Percentiles rank a stretch among this genome's conserved stretches.
These are phyloP conservation scores for Melanaphis sacchari DNA, from an alignment of 1,140 invertebrate species.

Conservation along the genomic window DNA sequence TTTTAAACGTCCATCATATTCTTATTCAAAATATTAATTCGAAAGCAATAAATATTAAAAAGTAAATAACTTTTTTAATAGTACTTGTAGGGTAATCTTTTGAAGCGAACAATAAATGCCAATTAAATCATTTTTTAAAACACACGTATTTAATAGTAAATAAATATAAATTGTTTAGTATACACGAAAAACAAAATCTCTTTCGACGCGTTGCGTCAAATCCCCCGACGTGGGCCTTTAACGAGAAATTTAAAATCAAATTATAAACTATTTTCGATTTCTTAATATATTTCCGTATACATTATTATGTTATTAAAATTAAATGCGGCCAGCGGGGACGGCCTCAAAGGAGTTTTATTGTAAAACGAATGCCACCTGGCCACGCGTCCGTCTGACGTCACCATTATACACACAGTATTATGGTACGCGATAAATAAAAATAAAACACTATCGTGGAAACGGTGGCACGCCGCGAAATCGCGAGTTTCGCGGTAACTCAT, in stretches of 20 bases:
- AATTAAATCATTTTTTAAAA: no score
- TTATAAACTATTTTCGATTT: background rate
- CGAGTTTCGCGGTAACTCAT: background rate
- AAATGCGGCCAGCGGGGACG: no score
- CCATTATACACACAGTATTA: background rate
- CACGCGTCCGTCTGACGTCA: background rate
- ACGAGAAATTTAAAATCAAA: background rate
- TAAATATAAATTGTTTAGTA: no score
- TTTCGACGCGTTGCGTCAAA: no score
- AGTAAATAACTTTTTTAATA: no score
- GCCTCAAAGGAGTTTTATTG: background rate
- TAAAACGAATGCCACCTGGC: background rate
- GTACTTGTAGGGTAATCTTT: no score
- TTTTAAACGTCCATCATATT: no score
- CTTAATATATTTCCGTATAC: background rate
- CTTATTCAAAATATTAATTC: no score
- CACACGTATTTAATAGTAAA: no score
- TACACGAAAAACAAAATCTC: background rate
- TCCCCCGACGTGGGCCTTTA: background rate
- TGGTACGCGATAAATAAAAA: background rate
- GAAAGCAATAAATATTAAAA: no score
- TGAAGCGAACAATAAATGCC: no score
- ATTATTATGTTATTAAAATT: background rate
- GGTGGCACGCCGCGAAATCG: background rate
- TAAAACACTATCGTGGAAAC: background rate